A percentile compares a stretch with the other conserved stretches of the same genome.
phyloP scores from a whole-genome alignment of 2,888 invertebrate genomes.

The Chironomus riparius region DNA sequence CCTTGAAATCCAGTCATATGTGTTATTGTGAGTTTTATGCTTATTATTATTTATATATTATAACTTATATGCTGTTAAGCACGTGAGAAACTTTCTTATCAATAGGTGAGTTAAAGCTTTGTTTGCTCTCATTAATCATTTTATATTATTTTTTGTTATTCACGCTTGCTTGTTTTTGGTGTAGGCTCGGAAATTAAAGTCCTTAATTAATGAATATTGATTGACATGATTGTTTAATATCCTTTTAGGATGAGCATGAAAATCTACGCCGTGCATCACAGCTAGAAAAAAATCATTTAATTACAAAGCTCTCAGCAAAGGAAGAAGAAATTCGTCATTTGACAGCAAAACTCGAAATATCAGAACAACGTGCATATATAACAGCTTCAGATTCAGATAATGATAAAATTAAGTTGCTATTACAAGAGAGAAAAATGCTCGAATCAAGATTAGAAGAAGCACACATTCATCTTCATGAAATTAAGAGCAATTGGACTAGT shows the following conservation, averaged over 20 bases:
- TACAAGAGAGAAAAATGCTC: constrained; percentile 56
- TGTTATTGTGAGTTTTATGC: not conserved
- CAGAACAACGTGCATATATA: constrained; percentile 35
- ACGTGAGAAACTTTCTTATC: not conserved
- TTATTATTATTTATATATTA: not conserved
- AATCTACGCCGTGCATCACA: constrained; percentile 63
- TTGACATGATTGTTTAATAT: constrained; percentile 6
- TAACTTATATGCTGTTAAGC: not conserved
- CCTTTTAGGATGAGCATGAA: constrained; percentile 66
- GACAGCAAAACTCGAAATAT: constrained; percentile 46
- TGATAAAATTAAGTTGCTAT: constrained; percentile 49
- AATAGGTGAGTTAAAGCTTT: not conserved
- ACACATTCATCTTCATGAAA: constrained; percentile 76
- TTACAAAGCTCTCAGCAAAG: constrained; percentile 59
- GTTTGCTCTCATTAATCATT: not conserved
- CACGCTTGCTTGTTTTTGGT: not conserved
- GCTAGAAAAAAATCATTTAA: constrained; percentile 58
- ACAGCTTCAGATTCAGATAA: constrained; percentile 33
- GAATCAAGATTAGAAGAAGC: constrained; percentile 75
- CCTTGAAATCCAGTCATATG: not conserved
- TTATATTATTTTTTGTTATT: not conserved
- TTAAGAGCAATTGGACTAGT: constrained; percentile 86
- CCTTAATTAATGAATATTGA: constrained; percentile 4
- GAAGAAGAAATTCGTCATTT: constrained; percentile 68
- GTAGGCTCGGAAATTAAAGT: not conserved